Base-by-base conservation (phyloP, 2,113 vertebrate genomes). In the Chunga burmeisteri region DNA sequence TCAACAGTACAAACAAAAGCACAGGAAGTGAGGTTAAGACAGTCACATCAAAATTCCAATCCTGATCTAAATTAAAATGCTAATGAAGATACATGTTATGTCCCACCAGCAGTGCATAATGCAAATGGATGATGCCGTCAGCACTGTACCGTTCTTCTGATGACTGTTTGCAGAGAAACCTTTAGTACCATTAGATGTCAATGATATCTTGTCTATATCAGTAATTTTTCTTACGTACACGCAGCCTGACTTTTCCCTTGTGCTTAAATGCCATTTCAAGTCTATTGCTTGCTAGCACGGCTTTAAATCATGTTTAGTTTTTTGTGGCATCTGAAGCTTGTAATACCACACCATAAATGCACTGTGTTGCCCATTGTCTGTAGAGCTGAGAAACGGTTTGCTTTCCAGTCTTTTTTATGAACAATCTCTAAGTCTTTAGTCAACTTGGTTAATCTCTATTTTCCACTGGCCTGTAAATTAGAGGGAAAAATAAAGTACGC, bases 401-500 rank as follows among this genome's bases (percentile, higher is more conserved):
- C 83, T 85, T 96, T 74, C 74, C 73, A 93, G 65, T 67, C 49
- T 58, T 96, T 96, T 91, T 90, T 81, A 53, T 40, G 36, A 95
- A 29, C 50, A 74, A 11, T 55, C 62, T 78, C 59, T 72, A 96
- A 96, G 74, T 79, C 40, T 6, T 95, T 93, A 94, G 63, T 88
- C 61, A 77, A 2, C 50, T 86, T 47, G 53, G 68, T 88, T 72
- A 44, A 58, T 67, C 73, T 83, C 65, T 66, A 27, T 90, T 96
- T 96, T 91, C 72, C 91, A 96, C 49, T 85, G 65, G 56, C 38
- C 62, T 82, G 11, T 92, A 84, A 87, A 95, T 58, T 78, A 83
- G 59, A 85, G 70, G 29, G 68, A 56, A 93, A 92, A 91, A 91
- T 73, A 87, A 97, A 96, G 97, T 94, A 97, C 71, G 91, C 92